Percentiles rank a stretch among this genome's conserved stretches.
These are phyloP conservation scores for Neotoma lepida DNA, from an alignment of 2,113 vertebrate genomes.

Conservation along the genomic window DNA sequence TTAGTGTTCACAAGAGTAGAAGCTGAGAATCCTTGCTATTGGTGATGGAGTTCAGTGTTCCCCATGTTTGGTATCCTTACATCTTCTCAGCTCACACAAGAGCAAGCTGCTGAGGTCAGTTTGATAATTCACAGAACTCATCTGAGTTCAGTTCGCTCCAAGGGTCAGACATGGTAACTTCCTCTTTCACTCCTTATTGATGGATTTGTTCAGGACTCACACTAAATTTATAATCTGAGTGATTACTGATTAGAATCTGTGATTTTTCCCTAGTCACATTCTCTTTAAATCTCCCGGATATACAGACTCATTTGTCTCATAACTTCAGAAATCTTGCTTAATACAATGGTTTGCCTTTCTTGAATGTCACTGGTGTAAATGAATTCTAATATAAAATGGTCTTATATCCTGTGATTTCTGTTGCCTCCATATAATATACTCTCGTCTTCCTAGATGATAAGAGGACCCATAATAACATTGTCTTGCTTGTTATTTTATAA, in stretches of 20 bases:
- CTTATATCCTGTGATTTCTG: not conserved
- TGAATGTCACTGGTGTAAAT: not conserved
- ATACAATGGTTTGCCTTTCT: not conserved
- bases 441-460: not conserved
- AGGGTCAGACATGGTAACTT: not conserved
- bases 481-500: not conserved
- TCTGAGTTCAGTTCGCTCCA: not conserved
- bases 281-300: not conserved
- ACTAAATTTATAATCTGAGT: not conserved
- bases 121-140: not conserved
- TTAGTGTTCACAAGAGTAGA: not conserved
- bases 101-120: not conserved
- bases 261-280: not conserved
- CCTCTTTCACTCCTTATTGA: conserved; percentile 16
- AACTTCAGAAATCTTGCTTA: not conserved
- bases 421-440: not conserved
- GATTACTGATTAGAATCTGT: not conserved
- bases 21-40: not conserved
- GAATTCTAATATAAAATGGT: not conserved
- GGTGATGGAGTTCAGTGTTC: not conserved
- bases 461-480: not conserved
- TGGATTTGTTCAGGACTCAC: not conserved
- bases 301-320: not conserved
- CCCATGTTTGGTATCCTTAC: not conserved
- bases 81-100: not conserved